Evolutionary conservation across 2,113 vertebrate genomes (phyloP).

Genomic region (Gymnocephalus cernua): DNA sequence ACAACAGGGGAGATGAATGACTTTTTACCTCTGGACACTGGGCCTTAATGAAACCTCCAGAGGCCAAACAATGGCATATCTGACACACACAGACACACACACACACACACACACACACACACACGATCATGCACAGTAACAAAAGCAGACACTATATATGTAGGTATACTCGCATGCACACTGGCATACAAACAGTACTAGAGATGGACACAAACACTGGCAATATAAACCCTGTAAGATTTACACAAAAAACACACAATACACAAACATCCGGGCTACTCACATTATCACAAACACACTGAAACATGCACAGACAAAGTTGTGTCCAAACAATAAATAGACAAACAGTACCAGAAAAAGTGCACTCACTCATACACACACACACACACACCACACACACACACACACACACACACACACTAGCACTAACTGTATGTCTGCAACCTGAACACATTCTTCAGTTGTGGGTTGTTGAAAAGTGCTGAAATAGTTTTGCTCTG

Average conservation of each 20-base stretch:
- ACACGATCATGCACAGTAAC: conserved; percentile 22
- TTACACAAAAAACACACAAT: conserved; percentile 1
- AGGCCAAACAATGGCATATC: conserved; percentile 86
- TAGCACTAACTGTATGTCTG: conserved; percentile 22
- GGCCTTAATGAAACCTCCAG: conserved; percentile 89
- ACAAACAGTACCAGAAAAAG: background rate
- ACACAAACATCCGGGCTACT: background rate
- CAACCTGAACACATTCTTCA: conserved; percentile 10
- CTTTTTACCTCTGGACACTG: conserved; percentile 87
- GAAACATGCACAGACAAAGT: background rate
- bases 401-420: conserved; percentile 25
- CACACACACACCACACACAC: conserved; percentile 1
- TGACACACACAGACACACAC: conserved; percentile 50
- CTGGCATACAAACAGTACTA: conserved; percentile 13
- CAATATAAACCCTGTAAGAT: conserved; percentile 17
- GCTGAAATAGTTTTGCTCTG: no score
- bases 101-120: no score
- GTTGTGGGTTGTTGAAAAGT: background rate
- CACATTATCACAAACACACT: background rate
- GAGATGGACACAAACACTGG: conserved; percentile 2
- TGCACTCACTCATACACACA: background rate
- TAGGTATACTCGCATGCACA: conserved; percentile 39
- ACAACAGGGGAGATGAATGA: conserved; percentile 87
- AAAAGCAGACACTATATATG: conserved; percentile 28
- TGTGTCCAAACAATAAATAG: background rate